Conservation (phyloP, 2,113 vertebrate genomes). For the Prietella phreatophila region DNA sequence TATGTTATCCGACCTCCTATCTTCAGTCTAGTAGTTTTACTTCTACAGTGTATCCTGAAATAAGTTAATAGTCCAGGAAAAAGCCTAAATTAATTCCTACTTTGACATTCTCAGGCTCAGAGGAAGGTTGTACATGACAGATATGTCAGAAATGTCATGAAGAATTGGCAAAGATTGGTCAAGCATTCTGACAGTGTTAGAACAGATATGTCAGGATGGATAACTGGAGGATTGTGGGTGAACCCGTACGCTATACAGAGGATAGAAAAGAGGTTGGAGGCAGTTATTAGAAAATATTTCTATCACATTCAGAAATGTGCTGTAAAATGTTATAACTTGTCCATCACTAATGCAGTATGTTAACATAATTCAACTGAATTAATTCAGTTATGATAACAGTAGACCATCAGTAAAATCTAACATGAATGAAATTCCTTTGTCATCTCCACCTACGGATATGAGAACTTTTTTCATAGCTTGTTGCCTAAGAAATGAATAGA, state of each 20-base stretch:
- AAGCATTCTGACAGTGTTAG: slow-evolving; percentile 7
- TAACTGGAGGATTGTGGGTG: neutral
- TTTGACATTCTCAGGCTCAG: neutral
- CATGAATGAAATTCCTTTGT: neutral
- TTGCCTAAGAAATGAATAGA: too few relatives aligned
- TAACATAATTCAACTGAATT: neutral
- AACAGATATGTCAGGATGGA: neutral
- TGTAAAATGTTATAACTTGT: neutral
- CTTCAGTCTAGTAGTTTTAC: neutral
- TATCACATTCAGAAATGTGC: neutral
- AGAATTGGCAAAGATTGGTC: neutral
- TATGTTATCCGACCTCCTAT: neutral
- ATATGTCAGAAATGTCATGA: neutral
- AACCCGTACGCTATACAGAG: neutral
- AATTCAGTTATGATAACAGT: neutral
- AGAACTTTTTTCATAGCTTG: neutral
- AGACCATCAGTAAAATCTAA: neutral
- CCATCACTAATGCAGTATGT: neutral
- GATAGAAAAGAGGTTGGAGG: neutral
- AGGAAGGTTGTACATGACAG: neutral
- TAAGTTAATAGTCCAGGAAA: neutral
- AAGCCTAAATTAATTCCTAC: neutral
- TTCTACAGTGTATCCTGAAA: neutral
- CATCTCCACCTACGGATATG: neutral
- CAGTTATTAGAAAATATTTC: neutral